Conservation (phyloP, 2,797 vertebrate genomes). For the Oreortyx pictus region DNA sequence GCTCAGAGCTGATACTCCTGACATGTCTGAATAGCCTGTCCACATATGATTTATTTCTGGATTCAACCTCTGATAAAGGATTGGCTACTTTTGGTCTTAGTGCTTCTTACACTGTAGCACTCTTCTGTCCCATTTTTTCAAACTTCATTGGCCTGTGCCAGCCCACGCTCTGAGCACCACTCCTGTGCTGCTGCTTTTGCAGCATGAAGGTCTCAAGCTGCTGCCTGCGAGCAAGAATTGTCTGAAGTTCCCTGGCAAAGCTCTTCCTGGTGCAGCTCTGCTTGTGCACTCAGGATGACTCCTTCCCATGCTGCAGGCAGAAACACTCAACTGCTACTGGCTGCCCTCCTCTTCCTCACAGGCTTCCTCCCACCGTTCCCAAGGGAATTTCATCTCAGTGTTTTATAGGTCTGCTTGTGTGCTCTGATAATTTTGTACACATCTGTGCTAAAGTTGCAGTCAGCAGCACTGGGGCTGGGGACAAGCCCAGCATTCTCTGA, state of each 20-base stretch:
- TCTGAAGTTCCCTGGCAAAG: not conserved
- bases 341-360: no score
- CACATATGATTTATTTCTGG: not conserved
- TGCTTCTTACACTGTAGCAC: not conserved
- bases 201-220: not conserved
- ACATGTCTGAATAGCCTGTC: not conserved
- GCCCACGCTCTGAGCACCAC: not conserved
- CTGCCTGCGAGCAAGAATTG: not conserved
- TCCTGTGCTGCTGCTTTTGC: not conserved
- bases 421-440: no score
- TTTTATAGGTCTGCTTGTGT: no score
- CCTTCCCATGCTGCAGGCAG: not conserved
- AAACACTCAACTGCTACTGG: not conserved
- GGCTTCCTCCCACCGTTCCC: no score
- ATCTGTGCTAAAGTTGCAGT: no score
- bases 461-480: not conserved
- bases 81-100: not conserved
- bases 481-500: not conserved
- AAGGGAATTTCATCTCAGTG: no score
- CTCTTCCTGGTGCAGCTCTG: not conserved
- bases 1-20: not conserved
- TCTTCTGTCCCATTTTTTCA: not conserved
- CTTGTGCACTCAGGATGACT: not conserved
- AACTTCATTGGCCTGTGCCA: not conserved
- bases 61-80: not conserved